These are phyloP conservation scores for Drosophila sucinea DNA, from an alignment of 1,140 invertebrate species.

Conservation along the genomic window DNA sequence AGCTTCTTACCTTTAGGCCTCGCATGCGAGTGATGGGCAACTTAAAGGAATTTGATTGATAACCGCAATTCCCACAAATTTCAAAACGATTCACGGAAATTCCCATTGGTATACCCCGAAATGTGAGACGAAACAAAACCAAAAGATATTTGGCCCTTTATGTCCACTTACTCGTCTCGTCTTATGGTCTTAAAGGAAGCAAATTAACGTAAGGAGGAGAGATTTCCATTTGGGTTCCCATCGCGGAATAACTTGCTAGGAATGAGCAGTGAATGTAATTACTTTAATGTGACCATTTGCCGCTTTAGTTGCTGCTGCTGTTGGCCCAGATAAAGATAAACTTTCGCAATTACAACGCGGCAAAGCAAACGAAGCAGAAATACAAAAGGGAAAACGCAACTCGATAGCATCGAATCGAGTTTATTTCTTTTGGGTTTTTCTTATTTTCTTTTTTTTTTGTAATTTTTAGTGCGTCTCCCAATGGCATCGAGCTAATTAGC, in stretches of 20 bases:
- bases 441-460: conserved; percentile 49
- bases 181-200: conserved; percentile 10
- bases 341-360: conserved; percentile 78
- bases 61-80: conserved; percentile 18
- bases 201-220: conserved; percentile 21
- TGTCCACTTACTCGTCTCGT: neutral
- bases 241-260: conserved; percentile 8
- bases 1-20: neutral
- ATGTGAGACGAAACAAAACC: neutral
- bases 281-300: conserved; percentile 80
- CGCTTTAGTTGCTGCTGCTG: conserved; percentile 56
- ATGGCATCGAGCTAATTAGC: conserved; percentile 34
- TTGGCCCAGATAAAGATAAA: conserved; percentile 76
- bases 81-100: conserved; percentile 6
- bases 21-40: neutral
- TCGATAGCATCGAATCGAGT: conserved; percentile 77
- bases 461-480: conserved; percentile 25
- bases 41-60: conserved; percentile 11
- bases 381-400: conserved; percentile 57
- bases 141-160: conserved; percentile 13
- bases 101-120: neutral
- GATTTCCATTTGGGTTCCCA: conserved; percentile 3
- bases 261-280: conserved; percentile 68
- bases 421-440: conserved; percentile 33
- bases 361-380: conserved; percentile 66